A percentile compares a stretch with the other conserved stretches of the same genome.
These are phyloP conservation scores for Calonectris borealis DNA, from an alignment of 2,113 vertebrate genomes.

Conservation along the genomic window DNA sequence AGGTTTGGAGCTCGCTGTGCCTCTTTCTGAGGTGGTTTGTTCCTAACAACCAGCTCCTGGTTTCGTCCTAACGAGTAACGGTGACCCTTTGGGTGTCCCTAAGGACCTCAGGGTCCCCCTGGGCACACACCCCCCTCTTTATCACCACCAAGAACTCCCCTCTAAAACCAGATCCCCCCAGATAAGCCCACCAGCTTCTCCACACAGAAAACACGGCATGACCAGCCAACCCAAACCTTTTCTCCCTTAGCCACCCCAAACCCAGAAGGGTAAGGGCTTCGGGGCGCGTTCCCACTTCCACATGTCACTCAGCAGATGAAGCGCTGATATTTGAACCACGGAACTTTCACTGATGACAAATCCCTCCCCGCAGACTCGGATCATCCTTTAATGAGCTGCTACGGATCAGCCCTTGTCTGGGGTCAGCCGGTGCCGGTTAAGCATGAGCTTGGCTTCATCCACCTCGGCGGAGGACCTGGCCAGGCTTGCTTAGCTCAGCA, in stretches of 20 bases:
- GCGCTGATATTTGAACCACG: rapidly evolving
- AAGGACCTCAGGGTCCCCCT: not conserved
- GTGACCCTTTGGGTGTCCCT: not conserved
- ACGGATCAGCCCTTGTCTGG: not conserved
- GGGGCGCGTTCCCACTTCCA: rapidly evolving
- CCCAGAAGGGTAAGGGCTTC: not conserved
- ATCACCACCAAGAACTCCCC: not conserved
- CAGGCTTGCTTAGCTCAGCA: not conserved
- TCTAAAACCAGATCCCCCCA: not conserved
- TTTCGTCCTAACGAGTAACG: not conserved
- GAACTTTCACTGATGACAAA: not conserved
- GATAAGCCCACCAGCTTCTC: not conserved
- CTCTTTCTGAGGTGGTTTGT: not conserved
- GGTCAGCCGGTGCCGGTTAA: not conserved
- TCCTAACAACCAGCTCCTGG: not conserved
- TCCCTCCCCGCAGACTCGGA: not conserved
- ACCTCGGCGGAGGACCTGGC: not conserved
- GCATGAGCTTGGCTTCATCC: not conserved
- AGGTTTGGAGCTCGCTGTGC: rapidly evolving
- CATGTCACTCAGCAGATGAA: not conserved
- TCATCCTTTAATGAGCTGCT: not conserved
- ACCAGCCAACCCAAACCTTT: not conserved
- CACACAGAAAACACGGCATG: rapidly evolving
- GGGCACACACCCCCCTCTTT: not conserved
- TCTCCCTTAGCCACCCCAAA: not conserved